These are phyloP conservation scores for Indicator maculatus DNA, from an alignment of 2,113 vertebrate genomes.

Conservation along the genomic window DNA sequence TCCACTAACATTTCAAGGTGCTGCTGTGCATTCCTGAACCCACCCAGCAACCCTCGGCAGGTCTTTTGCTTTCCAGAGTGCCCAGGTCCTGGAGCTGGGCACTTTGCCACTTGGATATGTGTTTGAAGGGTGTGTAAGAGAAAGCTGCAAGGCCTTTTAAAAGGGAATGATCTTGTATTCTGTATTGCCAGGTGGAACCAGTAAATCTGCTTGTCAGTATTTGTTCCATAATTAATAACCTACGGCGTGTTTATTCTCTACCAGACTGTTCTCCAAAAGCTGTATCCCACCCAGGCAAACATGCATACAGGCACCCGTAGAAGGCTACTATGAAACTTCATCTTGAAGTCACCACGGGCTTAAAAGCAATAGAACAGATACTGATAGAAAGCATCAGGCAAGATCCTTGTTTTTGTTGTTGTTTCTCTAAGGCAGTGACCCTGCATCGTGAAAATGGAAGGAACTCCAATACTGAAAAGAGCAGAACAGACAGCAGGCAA, in stretches of 20 bases:
- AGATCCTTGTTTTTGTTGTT: background rate
- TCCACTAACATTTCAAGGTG: accelerated
- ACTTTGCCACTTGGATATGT: background rate
- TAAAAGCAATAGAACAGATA: background rate
- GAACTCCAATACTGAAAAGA: background rate
- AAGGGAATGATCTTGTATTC: background rate
- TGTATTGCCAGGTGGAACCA: background rate
- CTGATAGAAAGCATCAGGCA: background rate
- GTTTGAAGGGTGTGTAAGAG: background rate
- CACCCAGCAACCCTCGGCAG: accelerated
- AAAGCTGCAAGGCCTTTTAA: background rate
- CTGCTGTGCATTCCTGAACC: background rate
- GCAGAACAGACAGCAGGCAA: accelerated
- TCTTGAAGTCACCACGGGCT: background rate
- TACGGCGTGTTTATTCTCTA: background rate
- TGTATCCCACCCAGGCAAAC: background rate
- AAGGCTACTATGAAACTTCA: background rate
- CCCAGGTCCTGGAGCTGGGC: background rate
- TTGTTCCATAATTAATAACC: background rate
- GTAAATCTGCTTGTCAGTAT: background rate
- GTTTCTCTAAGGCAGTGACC: background rate
- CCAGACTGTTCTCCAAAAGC: background rate
- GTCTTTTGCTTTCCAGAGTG: background rate
- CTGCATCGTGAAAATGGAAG: background rate
- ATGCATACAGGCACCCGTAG: accelerated